Evolutionary conservation across 2,888 invertebrate species (phyloP).

Genomic region (Plutella xylostella): DNA sequence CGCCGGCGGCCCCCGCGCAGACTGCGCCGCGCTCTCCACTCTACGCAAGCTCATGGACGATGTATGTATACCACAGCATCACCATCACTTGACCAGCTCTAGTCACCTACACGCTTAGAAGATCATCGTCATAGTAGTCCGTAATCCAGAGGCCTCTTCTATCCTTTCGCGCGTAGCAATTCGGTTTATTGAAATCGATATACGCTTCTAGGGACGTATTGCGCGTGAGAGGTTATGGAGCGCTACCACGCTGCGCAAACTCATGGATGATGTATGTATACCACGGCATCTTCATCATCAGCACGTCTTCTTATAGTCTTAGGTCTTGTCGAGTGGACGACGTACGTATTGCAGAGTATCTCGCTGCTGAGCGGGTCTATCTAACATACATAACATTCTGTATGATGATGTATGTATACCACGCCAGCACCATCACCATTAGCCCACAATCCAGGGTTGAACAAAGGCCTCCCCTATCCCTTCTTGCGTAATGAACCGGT

Average conservation of each 20-base stretch:
- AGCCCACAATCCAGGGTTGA: too few relatives aligned
- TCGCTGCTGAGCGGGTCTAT: too few relatives aligned
- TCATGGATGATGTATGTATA: conserved; percentile 79
- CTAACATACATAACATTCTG: too few relatives aligned
- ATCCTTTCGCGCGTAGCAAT: conserved; percentile 18
- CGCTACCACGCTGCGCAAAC: conserved; percentile 74
- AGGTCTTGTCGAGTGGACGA: too few relatives aligned
- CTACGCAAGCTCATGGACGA: conserved; percentile 84
- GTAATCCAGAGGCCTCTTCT: neutral
- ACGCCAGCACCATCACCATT: neutral
- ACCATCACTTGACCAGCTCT: neutral
- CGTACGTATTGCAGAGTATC: too few relatives aligned
- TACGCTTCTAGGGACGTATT: neutral
- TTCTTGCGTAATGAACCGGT: conserved; percentile 24
- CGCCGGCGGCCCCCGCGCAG: conserved; percentile 67
- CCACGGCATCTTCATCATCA: too few relatives aligned
- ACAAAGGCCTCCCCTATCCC: neutral
- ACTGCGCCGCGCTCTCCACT: conserved; percentile 71
- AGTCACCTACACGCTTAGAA: neutral
- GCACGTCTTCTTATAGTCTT: too few relatives aligned
- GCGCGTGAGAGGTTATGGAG: too few relatives aligned
- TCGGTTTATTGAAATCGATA: conserved; percentile 27
- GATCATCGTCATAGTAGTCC: too few relatives aligned
- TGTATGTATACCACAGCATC: conserved; percentile 36
- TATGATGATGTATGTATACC: too few relatives aligned